phyloP scores from a whole-genome alignment of 2,888 invertebrate species.

The Arrhopalites spinosus region DNA sequence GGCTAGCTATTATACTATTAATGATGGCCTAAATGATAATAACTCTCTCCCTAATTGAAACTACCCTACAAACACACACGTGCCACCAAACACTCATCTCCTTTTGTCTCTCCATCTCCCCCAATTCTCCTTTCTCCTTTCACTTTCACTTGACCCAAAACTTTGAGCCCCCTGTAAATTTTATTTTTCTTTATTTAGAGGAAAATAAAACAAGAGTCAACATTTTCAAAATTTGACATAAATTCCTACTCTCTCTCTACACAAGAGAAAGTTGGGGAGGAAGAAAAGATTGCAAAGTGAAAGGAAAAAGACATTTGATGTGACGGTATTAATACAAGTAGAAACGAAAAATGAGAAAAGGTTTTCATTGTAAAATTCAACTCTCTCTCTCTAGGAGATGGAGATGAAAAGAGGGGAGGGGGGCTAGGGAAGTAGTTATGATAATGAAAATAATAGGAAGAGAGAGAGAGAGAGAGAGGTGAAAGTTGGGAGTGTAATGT shows the following conservation, averaged over 20 bases:
- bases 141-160: background rate
- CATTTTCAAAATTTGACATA: no score
- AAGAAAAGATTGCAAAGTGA: no score
- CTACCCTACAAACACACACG: background rate
- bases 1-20: conserved; percentile 17
- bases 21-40: conserved; percentile 13
- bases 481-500: conserved; percentile 33
- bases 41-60: conserved; percentile 11
- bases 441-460: conserved; percentile 54
- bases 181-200: no score
- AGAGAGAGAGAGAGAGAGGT: conserved; percentile 18
- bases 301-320: no score
- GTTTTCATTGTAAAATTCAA: background rate
- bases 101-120: no score
- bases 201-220: no score
- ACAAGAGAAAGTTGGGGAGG: no score
- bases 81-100: no score
- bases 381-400: background rate
- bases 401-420: background rate
- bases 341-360: background rate
- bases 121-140: background rate
- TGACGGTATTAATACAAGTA: no score
- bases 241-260: no score
- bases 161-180: no score
- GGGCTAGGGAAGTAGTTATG: conserved; percentile 45